Evolutionary conservation across 2,113 vertebrate species (phyloP), one percentile per base, ranked within the genome.

Genomic region (Corydoras sp.): DNA sequence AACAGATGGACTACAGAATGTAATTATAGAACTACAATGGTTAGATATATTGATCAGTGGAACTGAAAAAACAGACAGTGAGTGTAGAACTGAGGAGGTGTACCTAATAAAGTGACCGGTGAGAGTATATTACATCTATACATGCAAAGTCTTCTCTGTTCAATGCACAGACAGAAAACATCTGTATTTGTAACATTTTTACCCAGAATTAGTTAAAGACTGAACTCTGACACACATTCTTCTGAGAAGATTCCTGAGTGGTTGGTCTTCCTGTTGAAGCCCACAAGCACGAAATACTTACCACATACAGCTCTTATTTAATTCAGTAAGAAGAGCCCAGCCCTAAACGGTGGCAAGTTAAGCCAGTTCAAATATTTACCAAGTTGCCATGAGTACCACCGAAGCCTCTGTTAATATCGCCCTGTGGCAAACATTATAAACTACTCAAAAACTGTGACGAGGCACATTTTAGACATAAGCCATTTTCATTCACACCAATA

Each of bases 311-410:
- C 65, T 31, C 64, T 69, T 68, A 72, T 24, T 64, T 18, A 24
- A 54, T 55, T 64, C 24, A 18, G 75, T 29, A 71, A 81, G 76
- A 59, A 68, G 74, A 83, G 60, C 72, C 59, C 30, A 32, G 73
- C 79, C 15, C 59, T 74, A 74, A 31, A 50, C 54, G 76, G 81
- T 73, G 79, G 79, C 74, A 81, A 83, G 76, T 75, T 62, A 67
- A 81, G 67, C 62, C 74, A 64, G 62, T 72, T 81, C 63, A 83
- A 86, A 83, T 84, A 86, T 86, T 85, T 79, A 86, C 75, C 73
- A 78, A 75, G 71, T 82, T 76, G 79, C 82, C 78, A 77, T 65
- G 32, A 62, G 65, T 43, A 35, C 64, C 32, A 73, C 74, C 43
- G 71, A 70, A 68, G 67, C 70, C 73, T 74, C 32, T 15, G 49